Evolutionary conservation across 2,113 vertebrate genomes (phyloP).

Genomic region (Oplegnathus fasciatus): DNA sequence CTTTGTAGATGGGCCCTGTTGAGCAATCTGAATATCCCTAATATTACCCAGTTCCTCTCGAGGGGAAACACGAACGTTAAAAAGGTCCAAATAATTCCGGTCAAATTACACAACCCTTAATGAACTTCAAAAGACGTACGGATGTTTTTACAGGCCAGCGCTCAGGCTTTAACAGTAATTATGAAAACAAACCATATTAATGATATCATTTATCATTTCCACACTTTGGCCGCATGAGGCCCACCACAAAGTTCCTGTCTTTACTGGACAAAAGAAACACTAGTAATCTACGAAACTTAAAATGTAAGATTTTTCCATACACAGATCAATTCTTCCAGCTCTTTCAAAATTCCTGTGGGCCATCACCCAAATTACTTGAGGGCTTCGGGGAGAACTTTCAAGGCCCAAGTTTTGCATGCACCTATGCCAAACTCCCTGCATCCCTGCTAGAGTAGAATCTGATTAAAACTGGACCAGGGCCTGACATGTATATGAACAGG

Average conservation of each 20-base stretch:
- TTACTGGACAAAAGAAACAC: constrained; percentile 53
- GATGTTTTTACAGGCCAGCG: constrained; percentile 80
- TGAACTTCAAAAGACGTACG: constrained; percentile 79
- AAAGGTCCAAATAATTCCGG: constrained; percentile 74
- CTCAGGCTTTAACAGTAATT: constrained; percentile 79
- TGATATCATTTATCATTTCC: constrained; percentile 83
- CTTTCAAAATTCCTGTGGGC: constrained; percentile 39
- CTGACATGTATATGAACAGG: constrained; percentile 34
- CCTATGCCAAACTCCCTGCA: constrained; percentile 43
- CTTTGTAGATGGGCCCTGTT: constrained; percentile 73
- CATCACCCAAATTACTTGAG: constrained; percentile 49
- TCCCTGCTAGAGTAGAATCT: constrained; percentile 38
- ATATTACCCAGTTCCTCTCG: constrained; percentile 78
- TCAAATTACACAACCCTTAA: constrained; percentile 78
- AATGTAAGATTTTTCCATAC: constrained; percentile 67
- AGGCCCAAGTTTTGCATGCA: constrained; percentile 32
- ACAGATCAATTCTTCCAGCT: constrained; percentile 32
- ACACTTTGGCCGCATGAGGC: constrained; percentile 65
- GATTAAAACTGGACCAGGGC: constrained; percentile 35
- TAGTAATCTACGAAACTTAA: constrained; percentile 54
- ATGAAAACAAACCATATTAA: constrained; percentile 83
- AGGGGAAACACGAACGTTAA: constrained; percentile 68
- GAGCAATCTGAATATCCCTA: constrained; percentile 76
- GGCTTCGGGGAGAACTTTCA: constrained; percentile 44
- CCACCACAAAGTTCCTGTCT: constrained; percentile 66